Conservation (phyloP, 2,888 invertebrate genomes). For the Eupithecia abbreviata region DNA sequence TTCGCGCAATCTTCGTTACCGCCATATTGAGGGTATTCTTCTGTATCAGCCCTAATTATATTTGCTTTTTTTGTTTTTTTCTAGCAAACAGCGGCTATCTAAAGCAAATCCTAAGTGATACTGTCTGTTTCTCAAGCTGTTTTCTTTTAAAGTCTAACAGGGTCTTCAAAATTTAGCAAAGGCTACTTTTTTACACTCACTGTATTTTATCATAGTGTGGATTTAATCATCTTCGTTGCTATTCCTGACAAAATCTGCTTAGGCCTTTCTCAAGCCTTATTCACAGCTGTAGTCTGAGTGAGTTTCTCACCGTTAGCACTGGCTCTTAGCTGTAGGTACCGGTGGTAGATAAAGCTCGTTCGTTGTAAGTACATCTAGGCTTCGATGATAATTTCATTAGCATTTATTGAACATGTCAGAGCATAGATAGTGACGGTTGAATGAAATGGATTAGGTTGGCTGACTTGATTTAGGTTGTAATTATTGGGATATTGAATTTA, state of each 20-base stretch:
- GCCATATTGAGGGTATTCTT: background rate
- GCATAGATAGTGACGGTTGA: slow-evolving; percentile 18
- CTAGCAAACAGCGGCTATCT: too few relatives aligned
- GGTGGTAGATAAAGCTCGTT: slow-evolving; percentile 16
- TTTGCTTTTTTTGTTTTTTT: too few relatives aligned
- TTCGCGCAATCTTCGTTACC: background rate
- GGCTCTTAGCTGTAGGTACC: background rate
- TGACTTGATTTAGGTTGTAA: background rate
- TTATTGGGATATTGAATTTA: background rate
- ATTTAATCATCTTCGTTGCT: background rate
- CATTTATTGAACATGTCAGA: slow-evolving; percentile 30
- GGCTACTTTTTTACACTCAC: too few relatives aligned
- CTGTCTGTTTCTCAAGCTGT: too few relatives aligned
- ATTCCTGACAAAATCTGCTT: background rate
- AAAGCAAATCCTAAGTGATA: too few relatives aligned
- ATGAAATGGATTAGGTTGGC: slow-evolving; percentile 17
- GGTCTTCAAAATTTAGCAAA: too few relatives aligned
- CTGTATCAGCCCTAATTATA: background rate
- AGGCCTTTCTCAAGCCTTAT: background rate
- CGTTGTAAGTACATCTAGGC: slow-evolving; percentile 27
- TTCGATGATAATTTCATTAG: slow-evolving; percentile 32
- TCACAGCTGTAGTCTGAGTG: background rate
- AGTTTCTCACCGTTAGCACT: background rate
- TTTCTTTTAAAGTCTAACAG: too few relatives aligned
- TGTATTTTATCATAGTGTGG: background rate